phyloP scores from a whole-genome alignment of 2,888 invertebrate genomes.

The Brachycybe producta region DNA sequence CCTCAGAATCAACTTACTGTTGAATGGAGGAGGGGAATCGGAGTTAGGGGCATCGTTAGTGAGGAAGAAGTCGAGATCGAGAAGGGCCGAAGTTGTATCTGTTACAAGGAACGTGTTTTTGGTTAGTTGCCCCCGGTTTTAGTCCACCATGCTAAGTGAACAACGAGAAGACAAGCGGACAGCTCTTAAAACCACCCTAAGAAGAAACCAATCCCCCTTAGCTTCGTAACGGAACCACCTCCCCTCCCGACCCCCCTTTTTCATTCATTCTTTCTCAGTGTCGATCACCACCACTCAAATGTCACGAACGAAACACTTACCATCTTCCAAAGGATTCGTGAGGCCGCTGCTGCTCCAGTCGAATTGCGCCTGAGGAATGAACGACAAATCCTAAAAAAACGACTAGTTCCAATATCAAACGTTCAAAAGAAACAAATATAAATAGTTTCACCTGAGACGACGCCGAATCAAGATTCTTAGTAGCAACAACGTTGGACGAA shows the following conservation, averaged over 20 bases:
- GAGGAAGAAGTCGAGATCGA: conserved; percentile 28
- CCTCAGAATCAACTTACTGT: conserved; percentile 19
- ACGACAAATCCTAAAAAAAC: conserved; percentile 6
- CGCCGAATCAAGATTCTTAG: too few species aligned
- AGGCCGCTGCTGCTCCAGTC: conserved; percentile 61
- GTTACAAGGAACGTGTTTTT: conserved; percentile 2
- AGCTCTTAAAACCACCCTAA: too few species aligned
- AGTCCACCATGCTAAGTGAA: too few species aligned
- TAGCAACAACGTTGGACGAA: not conserved
- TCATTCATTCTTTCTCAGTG: too few species aligned
- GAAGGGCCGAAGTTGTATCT: conserved; percentile 22
- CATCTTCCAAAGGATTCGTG: conserved; percentile 55
- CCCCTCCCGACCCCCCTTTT: too few species aligned
- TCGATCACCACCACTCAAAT: too few species aligned
- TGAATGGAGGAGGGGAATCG: conserved; percentile 15
- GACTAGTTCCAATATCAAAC: not conserved
- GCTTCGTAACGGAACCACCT: too few species aligned
- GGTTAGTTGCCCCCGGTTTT: too few species aligned
- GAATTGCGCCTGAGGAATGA: conserved; percentile 49
- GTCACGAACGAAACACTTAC: too few species aligned
- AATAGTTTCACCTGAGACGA: not conserved
- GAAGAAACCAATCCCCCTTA: too few species aligned
- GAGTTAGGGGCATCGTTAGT: conserved; percentile 18
- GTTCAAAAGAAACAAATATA: not conserved
- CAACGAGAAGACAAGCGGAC: too few species aligned